Evolutionary conservation across 2,888 invertebrate species (phyloP).

Genomic region (Cenopis cana): DNA sequence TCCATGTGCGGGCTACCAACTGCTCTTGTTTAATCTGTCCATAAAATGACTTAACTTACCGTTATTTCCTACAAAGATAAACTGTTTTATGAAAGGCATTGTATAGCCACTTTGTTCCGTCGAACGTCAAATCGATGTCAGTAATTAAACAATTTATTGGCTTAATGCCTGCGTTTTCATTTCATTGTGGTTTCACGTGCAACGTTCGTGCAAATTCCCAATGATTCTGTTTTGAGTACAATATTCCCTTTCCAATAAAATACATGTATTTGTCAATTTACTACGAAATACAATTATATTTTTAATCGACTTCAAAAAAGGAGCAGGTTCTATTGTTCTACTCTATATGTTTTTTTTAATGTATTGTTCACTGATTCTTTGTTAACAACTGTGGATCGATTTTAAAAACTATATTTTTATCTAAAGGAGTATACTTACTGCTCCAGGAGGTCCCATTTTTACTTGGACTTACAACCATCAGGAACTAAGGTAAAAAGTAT

Average conservation of each 20-base stretch:
- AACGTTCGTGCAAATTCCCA: conserved; percentile 11
- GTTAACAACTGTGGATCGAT: no score
- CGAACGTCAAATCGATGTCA: conserved; percentile 27
- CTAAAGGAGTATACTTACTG: no score
- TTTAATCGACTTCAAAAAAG: no score
- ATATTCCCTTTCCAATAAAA: no score
- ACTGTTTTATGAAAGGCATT: background rate
- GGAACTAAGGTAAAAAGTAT: no score
- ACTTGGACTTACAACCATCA: no score
- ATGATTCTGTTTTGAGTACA: conserved; percentile 10
- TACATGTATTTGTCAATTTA: no score
- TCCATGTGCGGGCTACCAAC: conserved; percentile 26
- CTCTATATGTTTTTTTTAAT: no score
- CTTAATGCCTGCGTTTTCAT: conserved; percentile 28
- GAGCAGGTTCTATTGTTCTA: no score
- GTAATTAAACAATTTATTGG: conserved; percentile 35
- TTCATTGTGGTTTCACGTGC: conserved; percentile 22
- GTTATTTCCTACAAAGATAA: background rate
- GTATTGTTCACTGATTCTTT: no score
- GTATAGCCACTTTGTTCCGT: conserved; percentile 25
- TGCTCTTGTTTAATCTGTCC: conserved; percentile 3
- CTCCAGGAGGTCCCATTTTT: no score
- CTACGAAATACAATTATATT: background rate
- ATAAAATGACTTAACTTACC: conserved; percentile 1
- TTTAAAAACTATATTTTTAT: no score